phyloP scores from a whole-genome alignment of 2,888 invertebrate species.

The Spicauda simplicius region DNA sequence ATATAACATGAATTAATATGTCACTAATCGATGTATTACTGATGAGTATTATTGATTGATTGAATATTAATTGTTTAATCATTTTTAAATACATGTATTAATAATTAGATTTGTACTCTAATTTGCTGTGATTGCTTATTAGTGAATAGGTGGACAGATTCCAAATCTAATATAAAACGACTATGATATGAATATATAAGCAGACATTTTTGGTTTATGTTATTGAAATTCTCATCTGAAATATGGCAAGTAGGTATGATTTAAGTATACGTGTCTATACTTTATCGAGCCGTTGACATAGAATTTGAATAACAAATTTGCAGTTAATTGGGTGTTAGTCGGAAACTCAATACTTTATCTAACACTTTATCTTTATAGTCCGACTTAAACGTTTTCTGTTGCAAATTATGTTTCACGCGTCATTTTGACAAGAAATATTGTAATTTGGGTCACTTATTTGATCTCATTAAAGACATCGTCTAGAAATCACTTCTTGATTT shows the following conservation, averaged over 20 bases:
- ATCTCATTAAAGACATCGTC: background rate
- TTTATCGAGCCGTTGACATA: constrained; percentile 54
- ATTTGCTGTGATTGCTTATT: too few relatives aligned
- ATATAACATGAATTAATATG: too few relatives aligned
- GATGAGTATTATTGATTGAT: too few relatives aligned
- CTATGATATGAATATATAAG: background rate
- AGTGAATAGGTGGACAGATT: too few relatives aligned
- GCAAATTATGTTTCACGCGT: constrained; percentile 37
- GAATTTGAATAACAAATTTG: constrained; percentile 61
- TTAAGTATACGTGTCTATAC: constrained; percentile 38
- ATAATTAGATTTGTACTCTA: too few relatives aligned
- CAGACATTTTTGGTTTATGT: background rate
- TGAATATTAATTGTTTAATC: too few relatives aligned
- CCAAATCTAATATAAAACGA: background rate
- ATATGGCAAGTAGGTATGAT: constrained; percentile 15
- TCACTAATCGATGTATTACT: too few relatives aligned
- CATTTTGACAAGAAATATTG: constrained; percentile 17
- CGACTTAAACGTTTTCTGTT: constrained; percentile 42
- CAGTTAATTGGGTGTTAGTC: constrained; percentile 70
- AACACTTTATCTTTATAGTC: constrained; percentile 61
- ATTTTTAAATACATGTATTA: too few relatives aligned
- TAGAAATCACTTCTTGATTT: too few relatives aligned
- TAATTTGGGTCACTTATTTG: constrained; percentile 30
- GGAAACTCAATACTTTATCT: constrained; percentile 59
- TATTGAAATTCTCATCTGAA: background rate